Evolutionary conservation across 2,888 invertebrate genomes (phyloP), one percentile per base, ranked within the genome.

Genomic region (Xanthorhoe spadicearia): DNA sequence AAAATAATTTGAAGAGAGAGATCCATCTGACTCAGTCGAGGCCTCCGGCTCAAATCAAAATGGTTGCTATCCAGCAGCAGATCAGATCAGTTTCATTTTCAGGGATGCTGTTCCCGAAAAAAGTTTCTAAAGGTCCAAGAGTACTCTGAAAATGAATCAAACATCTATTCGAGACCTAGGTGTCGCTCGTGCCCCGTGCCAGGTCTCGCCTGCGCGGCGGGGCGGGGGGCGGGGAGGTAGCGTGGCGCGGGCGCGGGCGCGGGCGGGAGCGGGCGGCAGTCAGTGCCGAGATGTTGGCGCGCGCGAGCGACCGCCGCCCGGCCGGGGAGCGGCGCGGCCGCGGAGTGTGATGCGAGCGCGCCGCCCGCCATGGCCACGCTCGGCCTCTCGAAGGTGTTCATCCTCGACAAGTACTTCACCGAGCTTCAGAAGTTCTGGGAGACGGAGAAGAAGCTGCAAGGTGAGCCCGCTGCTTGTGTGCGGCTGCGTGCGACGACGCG

Each of bases 401-500:
- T 98, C 91, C 95, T 98, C 95, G 98, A 98, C 96, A 98, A 98
- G 93, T 98, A 98, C 94, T 98, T 98, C 94, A 98, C 97, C 78
- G 98, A 98, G 94, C 95, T 98, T 92, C 98, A 98, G 91, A 98
- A 98, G 94, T 97, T 98, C 94, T 97, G 98, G 97, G 98, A 98
- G 94, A 97, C 98, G 72, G 98, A 98, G 93, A 98, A 98, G 94
- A 98, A 98, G 94, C 94, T 98, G 85, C 97, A 97, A 96, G 98
- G 98, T 98, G 95, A 95, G 95, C 82, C 77, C 61, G 80, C 75
- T 69, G 69, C 53, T 73, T 58, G 62, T 60, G 76, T 70, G 68
- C 62, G 69, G 72, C 69, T 53, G 73, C 67, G 74, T 72, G 73
- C 76, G 72, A n/a, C 71, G 43, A 43, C n/a, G 43, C 43, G n/a